Evolutionary conservation across 2,797 vertebrate genomes (phyloP), one percentile per base, ranked within the genome.

Genomic region (Phyllotis vaccarum): DNA sequence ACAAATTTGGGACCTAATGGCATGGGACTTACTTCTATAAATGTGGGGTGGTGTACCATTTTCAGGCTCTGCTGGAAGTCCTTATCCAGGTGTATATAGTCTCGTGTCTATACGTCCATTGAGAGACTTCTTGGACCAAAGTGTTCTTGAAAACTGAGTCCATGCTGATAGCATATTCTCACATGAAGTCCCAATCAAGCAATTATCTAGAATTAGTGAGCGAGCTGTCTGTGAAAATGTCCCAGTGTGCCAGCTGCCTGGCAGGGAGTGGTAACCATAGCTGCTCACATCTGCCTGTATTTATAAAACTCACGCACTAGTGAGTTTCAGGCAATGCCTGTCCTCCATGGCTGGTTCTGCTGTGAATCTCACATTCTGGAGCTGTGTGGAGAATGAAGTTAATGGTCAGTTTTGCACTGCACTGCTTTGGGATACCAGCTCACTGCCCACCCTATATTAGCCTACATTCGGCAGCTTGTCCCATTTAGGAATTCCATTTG

Each of bases 131-230:
- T 83, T 82, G 34, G 96, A 29, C 86, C 90, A 80, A 83, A 90
- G 68, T 75, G 46, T 92, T 82, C 85, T 78, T 34, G 89, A n/a
- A 94, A 24, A 95, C 66, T 88, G 93, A 24, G 19, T 0, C 17
- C 2, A 66, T 27, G 58, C 76, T 66, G 70, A 16, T 43, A 81
- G 64, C 74, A 91, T 82, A 93, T 96, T 82, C 78, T 96, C 0
- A 34, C 81, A 31, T 94, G 78, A 80, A 95, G 81, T 76, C 85
- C 91, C 80, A 91, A 46, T 92, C 60, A 97, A 95, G 81, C 54
- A 3, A 83, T 93, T 93, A 89, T 93, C 91, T 95, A 83, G 81
- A 86, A 97, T 24, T 17, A 94, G 86, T 97, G 52, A 96, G 89
- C 94, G 46, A 96, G 56, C 70, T 92, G 78, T 92, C 81, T 27